Evolutionary conservation across 2,888 invertebrate genomes (phyloP).

Genomic region (Tribolium freemani): DNA sequence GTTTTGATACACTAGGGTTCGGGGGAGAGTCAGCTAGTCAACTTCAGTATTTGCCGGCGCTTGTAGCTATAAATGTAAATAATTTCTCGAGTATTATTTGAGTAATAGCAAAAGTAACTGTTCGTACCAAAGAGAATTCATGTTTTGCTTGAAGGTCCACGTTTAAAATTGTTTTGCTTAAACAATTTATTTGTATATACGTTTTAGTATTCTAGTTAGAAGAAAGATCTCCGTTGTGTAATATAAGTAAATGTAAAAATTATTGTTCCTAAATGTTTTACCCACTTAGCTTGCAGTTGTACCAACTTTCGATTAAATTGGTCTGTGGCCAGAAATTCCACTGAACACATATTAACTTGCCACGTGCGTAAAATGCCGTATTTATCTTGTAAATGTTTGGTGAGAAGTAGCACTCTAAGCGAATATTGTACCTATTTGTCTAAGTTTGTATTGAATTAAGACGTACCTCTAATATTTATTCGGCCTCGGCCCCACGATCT

Average conservation of each 20-base stretch:
- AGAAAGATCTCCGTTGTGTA: conserved; percentile 47
- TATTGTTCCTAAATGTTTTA: conserved; percentile 35
- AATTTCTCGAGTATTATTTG: conserved; percentile 36
- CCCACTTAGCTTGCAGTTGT: conserved; percentile 11
- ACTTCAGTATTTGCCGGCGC: conserved; percentile 61
- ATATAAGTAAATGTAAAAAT: conserved; percentile 33
- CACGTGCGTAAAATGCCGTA: conserved; percentile 4
- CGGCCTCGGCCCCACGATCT: conserved; percentile 11
- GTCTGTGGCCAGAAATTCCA: no score
- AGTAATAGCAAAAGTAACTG: conserved; percentile 13
- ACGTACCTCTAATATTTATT: conserved; percentile 32
- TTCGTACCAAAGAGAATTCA: conserved; percentile 40
- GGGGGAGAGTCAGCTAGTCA: conserved; percentile 59
- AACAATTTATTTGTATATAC: conserved; percentile 64
- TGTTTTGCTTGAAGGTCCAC: conserved; percentile 31
- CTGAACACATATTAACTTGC: not conserved
- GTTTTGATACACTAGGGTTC: conserved; percentile 50
- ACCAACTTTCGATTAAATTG: no score
- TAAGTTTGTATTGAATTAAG: conserved; percentile 27
- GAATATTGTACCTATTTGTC: conserved; percentile 22
- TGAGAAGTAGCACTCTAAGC: conserved; percentile 7
- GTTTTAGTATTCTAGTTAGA: conserved; percentile 62
- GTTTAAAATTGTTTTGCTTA: conserved; percentile 55
- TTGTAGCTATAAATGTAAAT: conserved; percentile 32
- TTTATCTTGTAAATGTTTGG: conserved; percentile 11